Evolutionary conservation across 2,113 vertebrate species (phyloP).

Genomic region (Craseonycteris thonglongyai): DNA sequence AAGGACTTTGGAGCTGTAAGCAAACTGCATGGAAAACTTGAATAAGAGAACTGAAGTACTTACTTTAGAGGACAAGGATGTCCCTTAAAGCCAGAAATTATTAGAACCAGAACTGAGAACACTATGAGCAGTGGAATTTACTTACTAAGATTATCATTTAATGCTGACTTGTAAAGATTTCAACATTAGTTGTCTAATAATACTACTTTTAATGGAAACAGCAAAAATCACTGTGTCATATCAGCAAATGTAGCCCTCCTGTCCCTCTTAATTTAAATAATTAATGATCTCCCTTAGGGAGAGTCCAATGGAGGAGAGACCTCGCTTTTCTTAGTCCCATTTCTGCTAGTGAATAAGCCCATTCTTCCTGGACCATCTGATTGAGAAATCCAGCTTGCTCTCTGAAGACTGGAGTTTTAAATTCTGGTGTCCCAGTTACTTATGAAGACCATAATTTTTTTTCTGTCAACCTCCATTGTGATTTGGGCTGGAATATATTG

Average conservation of each 20-base stretch:
- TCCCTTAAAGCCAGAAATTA: neutral
- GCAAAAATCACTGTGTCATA: neutral
- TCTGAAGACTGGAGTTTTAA: neutral
- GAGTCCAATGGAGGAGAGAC: neutral
- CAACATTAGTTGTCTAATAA: neutral
- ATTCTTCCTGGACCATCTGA: neutral
- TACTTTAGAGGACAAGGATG: neutral
- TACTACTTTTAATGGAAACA: neutral
- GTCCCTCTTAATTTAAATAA: neutral
- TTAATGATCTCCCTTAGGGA: neutral
- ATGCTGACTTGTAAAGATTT: neutral
- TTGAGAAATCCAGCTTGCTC: neutral
- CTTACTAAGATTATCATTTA: neutral
- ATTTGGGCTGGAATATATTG: neutral
- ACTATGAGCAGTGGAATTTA: neutral
- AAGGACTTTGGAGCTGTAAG: neutral
- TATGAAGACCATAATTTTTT: neutral
- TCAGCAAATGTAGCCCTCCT: neutral
- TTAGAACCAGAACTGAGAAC: neutral
- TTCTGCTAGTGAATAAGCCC: neutral
- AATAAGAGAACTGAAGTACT: neutral
- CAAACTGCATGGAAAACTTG: neutral
- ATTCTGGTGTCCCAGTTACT: neutral
- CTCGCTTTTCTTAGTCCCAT: neutral
- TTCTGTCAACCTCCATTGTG: neutral